Evolutionary conservation across 2,113 vertebrate species (phyloP).

Genomic region (Pontoporia blainvillei): DNA sequence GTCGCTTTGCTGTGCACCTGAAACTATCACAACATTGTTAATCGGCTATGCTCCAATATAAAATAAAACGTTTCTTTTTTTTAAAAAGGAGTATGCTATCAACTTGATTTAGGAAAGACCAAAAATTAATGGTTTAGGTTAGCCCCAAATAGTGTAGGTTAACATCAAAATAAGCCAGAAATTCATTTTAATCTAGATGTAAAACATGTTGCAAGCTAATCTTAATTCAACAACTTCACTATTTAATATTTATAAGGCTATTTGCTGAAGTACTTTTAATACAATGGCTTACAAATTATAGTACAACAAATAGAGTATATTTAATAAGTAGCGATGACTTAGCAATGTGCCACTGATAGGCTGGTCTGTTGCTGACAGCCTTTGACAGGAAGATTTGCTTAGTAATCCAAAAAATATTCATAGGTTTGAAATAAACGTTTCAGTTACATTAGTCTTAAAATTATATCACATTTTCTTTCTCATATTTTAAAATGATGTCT

Average conservation of each 20-base stretch:
- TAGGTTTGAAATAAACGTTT: background rate
- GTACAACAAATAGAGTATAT: background rate
- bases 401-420: background rate
- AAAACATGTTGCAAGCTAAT: background rate
- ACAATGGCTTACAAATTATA: background rate
- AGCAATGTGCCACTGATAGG: background rate
- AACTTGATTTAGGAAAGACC: background rate
- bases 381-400: background rate
- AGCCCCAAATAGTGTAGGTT: background rate
- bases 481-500: slow-evolving; percentile 2
- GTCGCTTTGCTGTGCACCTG: too few species aligned
- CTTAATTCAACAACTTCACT: background rate
- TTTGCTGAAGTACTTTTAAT: background rate
- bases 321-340: background rate
- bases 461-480: background rate
- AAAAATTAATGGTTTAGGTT: background rate
- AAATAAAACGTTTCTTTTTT: too few species aligned
- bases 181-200: background rate
- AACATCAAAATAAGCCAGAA: slow-evolving; percentile 3
- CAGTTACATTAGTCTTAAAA: background rate
- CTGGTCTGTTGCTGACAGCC: background rate
- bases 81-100: background rate
- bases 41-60: too few species aligned
- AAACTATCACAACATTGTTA: too few species aligned
- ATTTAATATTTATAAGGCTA: slow-evolving; percentile 2